Percentiles rank a stretch among this genome's conserved stretches.
Evolutionary conservation across 2,113 vertebrate genomes (phyloP).

Genomic region (Albula glossodonta): DNA sequence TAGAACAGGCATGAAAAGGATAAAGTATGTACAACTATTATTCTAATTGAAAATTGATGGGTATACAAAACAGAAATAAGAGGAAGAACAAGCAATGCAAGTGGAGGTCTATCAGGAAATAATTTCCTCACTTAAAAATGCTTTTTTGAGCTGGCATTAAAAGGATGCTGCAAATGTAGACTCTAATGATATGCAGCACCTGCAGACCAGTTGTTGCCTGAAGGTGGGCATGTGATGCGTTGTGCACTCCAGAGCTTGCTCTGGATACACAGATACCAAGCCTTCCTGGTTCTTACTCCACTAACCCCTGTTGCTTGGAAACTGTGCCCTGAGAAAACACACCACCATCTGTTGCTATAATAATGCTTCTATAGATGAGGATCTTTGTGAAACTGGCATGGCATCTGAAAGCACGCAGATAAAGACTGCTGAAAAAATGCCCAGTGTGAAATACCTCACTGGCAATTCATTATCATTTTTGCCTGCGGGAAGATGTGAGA

Average conservation of each 20-base stretch:
- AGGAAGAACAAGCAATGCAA: too few species aligned
- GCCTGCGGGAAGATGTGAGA: neutral
- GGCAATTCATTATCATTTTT: conserved; percentile 11
- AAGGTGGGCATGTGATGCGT: too few species aligned
- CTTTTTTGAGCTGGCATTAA: too few species aligned
- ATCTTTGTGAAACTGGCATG: conserved; percentile 48
- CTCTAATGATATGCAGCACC: neutral
- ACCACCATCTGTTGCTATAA: conserved; percentile 69
- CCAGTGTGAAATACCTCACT: conserved; percentile 10
- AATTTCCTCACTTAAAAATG: too few species aligned
- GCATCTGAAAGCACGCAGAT: conserved; percentile 40
- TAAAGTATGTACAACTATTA: too few species aligned
- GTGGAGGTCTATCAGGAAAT: too few species aligned
- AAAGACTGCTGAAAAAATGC: conserved; percentile 22
- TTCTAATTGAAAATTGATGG: too few species aligned
- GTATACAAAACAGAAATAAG: too few species aligned
- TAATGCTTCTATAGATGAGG: conserved; percentile 1
- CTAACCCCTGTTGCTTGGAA: conserved; percentile 70
- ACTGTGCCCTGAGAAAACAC: conserved; percentile 64
- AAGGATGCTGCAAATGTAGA: neutral
- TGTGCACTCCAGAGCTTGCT: neutral
- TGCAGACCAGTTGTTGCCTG: neutral
- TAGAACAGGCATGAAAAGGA: too few species aligned
- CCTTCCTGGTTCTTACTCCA: conserved; percentile 48
- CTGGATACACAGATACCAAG: neutral